Evolutionary conservation across 1,140 invertebrate genomes (phyloP), one percentile per base, ranked within the genome.

Genomic region (Ladona fulva): DNA sequence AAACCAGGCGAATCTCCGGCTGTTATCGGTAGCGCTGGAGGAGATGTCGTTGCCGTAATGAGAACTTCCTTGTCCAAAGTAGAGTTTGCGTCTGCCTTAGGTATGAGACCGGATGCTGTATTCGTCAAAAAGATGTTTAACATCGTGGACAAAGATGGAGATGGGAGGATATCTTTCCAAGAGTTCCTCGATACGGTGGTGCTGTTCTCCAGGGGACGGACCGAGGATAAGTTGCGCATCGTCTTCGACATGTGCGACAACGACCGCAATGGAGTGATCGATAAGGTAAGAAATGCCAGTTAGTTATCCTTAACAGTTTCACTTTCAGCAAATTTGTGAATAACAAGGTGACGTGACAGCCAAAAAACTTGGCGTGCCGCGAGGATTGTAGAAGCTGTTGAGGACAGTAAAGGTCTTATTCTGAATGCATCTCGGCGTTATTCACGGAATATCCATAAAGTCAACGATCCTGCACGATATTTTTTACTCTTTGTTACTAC

Each of bases 111-210:
- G 0, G 94, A 97, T 83, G 97, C 96, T 25, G 92, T 99, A 16
- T 99, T 99, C 85, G 97, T 99, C 0, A 94, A 97, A 80, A 96
- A 98, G 86, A 99, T 99, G 97, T 99, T 99, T 84, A 97, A 97
- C 81, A 96, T 99, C 80, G 96, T 99, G 0, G 97, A 99, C 84
- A 97, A 97, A 82, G 96, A 98, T 84, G 90, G 95, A 74, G 96
- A 98, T 85, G 96, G 97, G 0, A 89, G 95, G 81, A 98, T 99
- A 81, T 97, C 95, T 12, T 99, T 99, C 84, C 95, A 98, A 89
- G 97, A 99, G 87, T 99, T 99, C 84, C 86, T 99, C 24, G 95
- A 98, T 82, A 98, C 97, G 0, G 96, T 99, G 0, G 92, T 98
- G 0, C 86, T 98, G 1, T 96, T 96, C 82, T 93, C 94, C 3